Percentiles rank a stretch among this genome's conserved stretches.
phyloP scores from a whole-genome alignment of 2,797 vertebrate genomes.

The Vespertilio murinus region DNA sequence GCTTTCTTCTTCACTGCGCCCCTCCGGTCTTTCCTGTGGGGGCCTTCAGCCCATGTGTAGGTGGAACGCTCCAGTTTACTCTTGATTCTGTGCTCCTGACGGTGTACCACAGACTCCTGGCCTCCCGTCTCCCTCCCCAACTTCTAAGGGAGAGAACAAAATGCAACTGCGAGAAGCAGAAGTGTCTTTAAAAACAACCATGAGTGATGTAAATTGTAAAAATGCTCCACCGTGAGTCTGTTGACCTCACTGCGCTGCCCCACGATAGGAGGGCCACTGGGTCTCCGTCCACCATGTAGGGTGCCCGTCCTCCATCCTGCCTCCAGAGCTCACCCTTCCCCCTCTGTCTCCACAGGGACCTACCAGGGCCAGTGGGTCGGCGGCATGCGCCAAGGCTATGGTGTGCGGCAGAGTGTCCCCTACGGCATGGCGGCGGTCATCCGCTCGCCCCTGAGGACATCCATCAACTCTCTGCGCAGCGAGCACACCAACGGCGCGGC shows the following conservation, averaged over 20 bases:
- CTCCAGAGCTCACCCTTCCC: not conserved
- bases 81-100: not conserved
- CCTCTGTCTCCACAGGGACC: slow-evolving; percentile 87
- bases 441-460: slow-evolving; percentile 96
- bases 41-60: fast-evolving
- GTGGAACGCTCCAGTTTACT: not conserved
- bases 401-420: slow-evolving; percentile 97
- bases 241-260: not conserved
- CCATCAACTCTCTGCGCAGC: slow-evolving; percentile 97
- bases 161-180: not conserved
- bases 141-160: not conserved
- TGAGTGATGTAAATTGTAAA: fast-evolving
- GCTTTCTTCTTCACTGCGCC: not conserved
- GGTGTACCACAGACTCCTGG: fast-evolving
- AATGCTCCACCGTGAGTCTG: fast-evolving
- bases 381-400: slow-evolving; percentile 97
- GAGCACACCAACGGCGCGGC: slow-evolving; percentile 97
- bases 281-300: fast-evolving
- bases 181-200: not conserved
- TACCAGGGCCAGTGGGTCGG: slow-evolving; percentile 93
- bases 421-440: slow-evolving; percentile 99
- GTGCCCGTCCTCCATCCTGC: fast-evolving
- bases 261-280: fast-evolving
- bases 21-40: fast-evolving
- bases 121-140: fast-evolving